Percentiles rank a stretch among this genome's conserved stretches.
These are phyloP conservation scores for Zoanthus solanderi DNA, from an alignment of 92 coral and sea anemone genomes.

Conservation along the genomic window DNA sequence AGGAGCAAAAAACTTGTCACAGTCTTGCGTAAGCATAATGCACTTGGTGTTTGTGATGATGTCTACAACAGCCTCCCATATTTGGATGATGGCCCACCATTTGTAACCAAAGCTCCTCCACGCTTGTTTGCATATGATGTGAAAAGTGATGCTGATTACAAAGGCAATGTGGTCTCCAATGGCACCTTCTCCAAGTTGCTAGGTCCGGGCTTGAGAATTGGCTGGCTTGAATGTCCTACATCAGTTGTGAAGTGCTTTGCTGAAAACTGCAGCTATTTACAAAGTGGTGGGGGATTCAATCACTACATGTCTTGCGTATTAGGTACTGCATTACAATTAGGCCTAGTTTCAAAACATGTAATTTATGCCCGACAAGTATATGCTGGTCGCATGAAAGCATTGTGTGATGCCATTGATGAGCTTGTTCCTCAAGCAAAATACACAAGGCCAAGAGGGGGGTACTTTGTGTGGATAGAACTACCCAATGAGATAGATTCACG, in stretches of 20 bases:
- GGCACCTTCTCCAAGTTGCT: constrained; percentile 88
- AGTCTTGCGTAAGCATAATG: constrained; percentile 83
- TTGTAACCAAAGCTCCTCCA: constrained; percentile 58
- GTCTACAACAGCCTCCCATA: constrained; percentile 80
- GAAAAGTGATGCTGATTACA: constrained; percentile 86
- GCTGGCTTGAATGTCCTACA: constrained; percentile 94
- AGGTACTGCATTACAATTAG: constrained; percentile 81
- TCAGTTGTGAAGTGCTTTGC: constrained; percentile 48
- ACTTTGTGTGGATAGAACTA: constrained; percentile 87
- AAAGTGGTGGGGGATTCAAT: constrained; percentile 90
- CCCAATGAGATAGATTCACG: constrained; percentile 71
- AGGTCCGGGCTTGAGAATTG: constrained; percentile 92
- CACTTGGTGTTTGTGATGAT: constrained; percentile 95
- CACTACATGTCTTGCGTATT: constrained; percentile 91
- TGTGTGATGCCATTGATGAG: constrained; percentile 87
- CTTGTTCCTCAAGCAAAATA: constrained; percentile 72
- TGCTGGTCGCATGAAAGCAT: constrained; percentile 65
- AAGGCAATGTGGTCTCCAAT: constrained; percentile 93
- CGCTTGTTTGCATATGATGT: constrained; percentile 81
- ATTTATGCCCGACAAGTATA: constrained; percentile 59
- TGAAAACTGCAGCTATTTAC: constrained; percentile 45
- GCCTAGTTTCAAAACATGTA: constrained; percentile 75
- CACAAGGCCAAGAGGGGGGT: constrained; percentile 85
- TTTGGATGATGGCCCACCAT: constrained; percentile 52
- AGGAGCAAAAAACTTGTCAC: constrained; percentile 72